Conservation (phyloP, 1,140 invertebrate genomes). For the Chironomus striatipennis region DNA sequence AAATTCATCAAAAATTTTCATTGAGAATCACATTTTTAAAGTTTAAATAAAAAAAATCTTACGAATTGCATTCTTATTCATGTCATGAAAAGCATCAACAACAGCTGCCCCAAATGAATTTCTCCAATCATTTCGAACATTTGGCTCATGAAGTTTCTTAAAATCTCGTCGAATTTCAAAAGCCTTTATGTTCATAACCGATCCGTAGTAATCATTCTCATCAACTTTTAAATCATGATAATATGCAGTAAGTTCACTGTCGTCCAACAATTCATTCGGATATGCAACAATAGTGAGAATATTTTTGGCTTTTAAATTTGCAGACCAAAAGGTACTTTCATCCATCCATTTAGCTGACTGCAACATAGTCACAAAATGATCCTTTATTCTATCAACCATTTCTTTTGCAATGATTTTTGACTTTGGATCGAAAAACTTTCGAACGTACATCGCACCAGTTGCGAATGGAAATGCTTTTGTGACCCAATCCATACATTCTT, state of each 20-base stretch:
- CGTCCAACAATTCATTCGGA: slow-evolving; percentile 50
- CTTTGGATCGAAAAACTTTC: slow-evolving; percentile 47
- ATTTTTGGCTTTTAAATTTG: slow-evolving; percentile 44
- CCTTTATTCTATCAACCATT: slow-evolving; percentile 56
- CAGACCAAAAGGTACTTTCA: slow-evolving; percentile 45
- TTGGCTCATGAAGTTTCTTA: slow-evolving; percentile 49
- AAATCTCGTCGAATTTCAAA: too few species aligned
- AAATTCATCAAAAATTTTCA: too few species aligned
- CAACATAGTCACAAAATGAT: slow-evolving; percentile 48
- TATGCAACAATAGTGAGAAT: slow-evolving; percentile 49
- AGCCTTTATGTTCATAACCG: slow-evolving; percentile 52
- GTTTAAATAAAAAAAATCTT: too few species aligned
- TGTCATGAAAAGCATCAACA: slow-evolving; percentile 58
- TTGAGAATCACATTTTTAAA: too few species aligned
- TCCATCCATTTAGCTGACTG: slow-evolving; percentile 60
- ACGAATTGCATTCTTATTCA: slow-evolving; percentile 36
- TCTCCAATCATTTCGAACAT: slow-evolving; percentile 60
- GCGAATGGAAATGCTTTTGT: slow-evolving; percentile 35
- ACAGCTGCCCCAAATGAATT: slow-evolving; percentile 53
- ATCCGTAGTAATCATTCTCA: slow-evolving; percentile 45
- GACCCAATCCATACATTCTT: not conserved
- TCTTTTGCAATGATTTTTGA: slow-evolving; percentile 47
- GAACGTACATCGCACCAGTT: slow-evolving; percentile 49
- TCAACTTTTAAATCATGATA: slow-evolving; percentile 41
- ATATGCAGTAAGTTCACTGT: slow-evolving; percentile 45